A percentile compares a stretch with the other conserved stretches of the same genome.
These are phyloP conservation scores for Rafetus swinhoei DNA, from an alignment of 2,113 vertebrate genomes.

Conservation along the genomic window DNA sequence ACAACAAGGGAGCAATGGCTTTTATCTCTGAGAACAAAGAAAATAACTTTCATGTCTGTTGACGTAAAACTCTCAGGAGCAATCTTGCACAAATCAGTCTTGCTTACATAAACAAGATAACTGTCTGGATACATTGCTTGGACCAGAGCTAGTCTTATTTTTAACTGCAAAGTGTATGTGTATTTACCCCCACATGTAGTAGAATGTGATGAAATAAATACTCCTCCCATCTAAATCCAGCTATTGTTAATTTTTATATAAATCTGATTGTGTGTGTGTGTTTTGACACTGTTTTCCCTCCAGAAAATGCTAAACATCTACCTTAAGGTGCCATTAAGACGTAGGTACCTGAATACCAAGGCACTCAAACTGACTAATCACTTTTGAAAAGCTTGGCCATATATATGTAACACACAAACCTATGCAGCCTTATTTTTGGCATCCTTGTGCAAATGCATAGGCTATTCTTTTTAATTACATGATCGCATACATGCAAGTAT, in stretches of 20 bases:
- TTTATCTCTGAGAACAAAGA: conserved; percentile 71
- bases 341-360: conserved; percentile 16
- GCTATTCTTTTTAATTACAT: background rate
- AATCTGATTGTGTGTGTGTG: background rate
- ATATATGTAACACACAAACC: conserved; percentile 8
- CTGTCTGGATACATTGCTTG: conserved; percentile 60
- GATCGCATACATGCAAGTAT: background rate
- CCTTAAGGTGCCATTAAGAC: background rate
- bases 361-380: background rate
- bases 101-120: conserved; percentile 69
- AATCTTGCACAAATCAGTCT: conserved; percentile 55
- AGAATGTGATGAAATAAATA: conserved; percentile 22
- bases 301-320: background rate
- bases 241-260: background rate
- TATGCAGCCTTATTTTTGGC: background rate
- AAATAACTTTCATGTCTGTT: conserved; percentile 68
- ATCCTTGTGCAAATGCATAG: conserved; percentile 17
- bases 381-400: background rate
- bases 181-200: background rate
- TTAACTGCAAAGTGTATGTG: conserved; percentile 45
- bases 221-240: conserved; percentile 18
- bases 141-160: conserved; percentile 67
- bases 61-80: conserved; percentile 43
- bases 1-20: conserved; percentile 63
- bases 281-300: background rate